Evolutionary conservation across 2,113 vertebrate genomes (phyloP).

Genomic region (Takifugu bimaculatus): DNA sequence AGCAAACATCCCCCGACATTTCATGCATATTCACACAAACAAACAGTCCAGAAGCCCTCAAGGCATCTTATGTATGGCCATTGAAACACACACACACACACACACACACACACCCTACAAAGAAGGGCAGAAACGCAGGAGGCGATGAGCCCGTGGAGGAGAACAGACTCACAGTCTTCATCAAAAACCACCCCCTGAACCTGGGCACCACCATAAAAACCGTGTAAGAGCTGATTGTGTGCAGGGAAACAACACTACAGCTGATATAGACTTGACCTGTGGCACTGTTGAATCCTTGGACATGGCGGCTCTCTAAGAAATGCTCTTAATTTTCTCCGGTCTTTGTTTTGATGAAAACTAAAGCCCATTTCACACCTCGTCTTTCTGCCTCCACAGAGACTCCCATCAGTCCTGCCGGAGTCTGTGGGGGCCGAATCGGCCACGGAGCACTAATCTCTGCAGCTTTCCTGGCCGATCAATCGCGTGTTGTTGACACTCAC

Average conservation of each 20-base stretch:
- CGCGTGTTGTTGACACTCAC: constrained; percentile 16
- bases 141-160: constrained; percentile 34
- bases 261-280: background rate
- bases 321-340: constrained; percentile 3
- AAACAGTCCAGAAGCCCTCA: constrained; percentile 38
- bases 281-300: constrained; percentile 21
- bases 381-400: constrained; percentile 32
- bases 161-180: constrained; percentile 50
- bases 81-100: constrained; percentile 20
- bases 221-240: background rate
- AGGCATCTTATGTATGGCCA: constrained; percentile 31
- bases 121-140: constrained; percentile 46
- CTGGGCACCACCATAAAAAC: constrained; percentile 1
- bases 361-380: constrained; percentile 61
- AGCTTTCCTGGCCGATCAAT: constrained; percentile 38
- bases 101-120: constrained; percentile 46
- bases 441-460: constrained; percentile 38
- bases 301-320: constrained; percentile 21
- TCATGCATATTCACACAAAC: constrained; percentile 51
- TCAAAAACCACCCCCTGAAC: constrained; percentile 16
- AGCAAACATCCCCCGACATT: constrained; percentile 37
- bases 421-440: constrained; percentile 28
- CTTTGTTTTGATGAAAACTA: constrained; percentile 21
- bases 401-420: constrained; percentile 1
- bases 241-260: background rate